These are phyloP conservation scores for Buteo buteo DNA, from an alignment of 2,113 vertebrate genomes.

Conservation along the genomic window DNA sequence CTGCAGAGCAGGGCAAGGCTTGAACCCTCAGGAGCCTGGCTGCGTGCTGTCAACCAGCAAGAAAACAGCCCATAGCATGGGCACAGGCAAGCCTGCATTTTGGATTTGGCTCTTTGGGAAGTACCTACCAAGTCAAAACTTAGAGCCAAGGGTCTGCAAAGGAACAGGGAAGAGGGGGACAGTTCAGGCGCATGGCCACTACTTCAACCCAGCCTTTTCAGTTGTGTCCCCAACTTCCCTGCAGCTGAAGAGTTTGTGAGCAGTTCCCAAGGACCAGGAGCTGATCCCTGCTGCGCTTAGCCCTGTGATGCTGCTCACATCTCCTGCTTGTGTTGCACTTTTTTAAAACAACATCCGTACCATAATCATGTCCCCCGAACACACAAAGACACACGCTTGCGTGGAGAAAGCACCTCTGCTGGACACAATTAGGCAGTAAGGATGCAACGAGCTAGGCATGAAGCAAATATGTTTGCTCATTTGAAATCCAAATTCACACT, in stretches of 20 bases:
- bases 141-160: not conserved
- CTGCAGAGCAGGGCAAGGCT: not conserved
- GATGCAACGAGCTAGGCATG: accelerated
- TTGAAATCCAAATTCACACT: not conserved
- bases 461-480: not conserved
- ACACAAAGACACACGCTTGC: accelerated
- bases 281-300: not conserved
- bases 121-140: not conserved
- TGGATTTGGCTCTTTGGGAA: not conserved
- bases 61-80: accelerated
- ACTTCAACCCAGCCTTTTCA: not conserved
- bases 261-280: not conserved
- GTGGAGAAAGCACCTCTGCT: not conserved
- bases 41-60: not conserved
- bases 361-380: not conserved
- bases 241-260: not conserved
- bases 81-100: not conserved
- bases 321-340: not conserved
- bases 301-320: not conserved
- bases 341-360: not conserved
- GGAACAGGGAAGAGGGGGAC: not conserved
- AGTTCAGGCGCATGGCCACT: accelerated
- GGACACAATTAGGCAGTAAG: not conserved
- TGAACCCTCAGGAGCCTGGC: not conserved
- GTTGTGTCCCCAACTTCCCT: accelerated